These are phyloP conservation scores for Otus scops DNA, from an alignment of 2,797 vertebrate species.

Conservation along the genomic window DNA sequence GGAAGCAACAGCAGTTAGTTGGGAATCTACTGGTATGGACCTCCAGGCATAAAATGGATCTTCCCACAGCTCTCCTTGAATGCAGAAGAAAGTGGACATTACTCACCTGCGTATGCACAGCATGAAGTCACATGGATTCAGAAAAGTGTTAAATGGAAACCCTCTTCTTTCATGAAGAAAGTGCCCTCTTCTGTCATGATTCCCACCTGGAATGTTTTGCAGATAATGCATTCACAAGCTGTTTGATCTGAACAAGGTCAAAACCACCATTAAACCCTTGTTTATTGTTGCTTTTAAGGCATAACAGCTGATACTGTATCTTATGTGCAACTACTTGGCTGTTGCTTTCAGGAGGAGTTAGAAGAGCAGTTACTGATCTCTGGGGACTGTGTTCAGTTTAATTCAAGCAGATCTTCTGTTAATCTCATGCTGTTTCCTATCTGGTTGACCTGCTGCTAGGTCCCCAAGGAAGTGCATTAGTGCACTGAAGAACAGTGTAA, in stretches of 20 bases:
- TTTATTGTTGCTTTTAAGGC: neutral
- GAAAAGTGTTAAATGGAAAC: neutral
- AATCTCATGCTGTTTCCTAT: neutral
- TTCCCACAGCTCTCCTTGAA: neutral
- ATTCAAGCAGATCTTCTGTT: neutral
- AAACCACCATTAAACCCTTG: neutral
- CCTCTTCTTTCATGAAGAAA: neutral
- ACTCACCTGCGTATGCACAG: neutral
- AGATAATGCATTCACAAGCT: neutral
- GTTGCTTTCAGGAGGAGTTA: neutral
- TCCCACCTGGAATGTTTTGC: neutral
- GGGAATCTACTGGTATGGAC: neutral
- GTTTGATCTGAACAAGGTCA: neutral
- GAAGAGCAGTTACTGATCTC: neutral
- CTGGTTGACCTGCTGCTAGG: neutral
- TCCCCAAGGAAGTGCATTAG: neutral
- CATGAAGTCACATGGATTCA: fast-evolving
- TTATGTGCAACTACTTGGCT: neutral
- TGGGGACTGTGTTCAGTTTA: neutral
- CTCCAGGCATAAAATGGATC: neutral
- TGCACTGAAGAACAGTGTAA: neutral
- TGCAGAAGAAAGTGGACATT: neutral
- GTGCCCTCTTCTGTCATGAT: neutral
- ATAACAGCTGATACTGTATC: neutral
- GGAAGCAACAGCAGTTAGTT: neutral